Evolutionary conservation across 2,797 vertebrate species (phyloP).

Genomic region (Mycteria americana): DNA sequence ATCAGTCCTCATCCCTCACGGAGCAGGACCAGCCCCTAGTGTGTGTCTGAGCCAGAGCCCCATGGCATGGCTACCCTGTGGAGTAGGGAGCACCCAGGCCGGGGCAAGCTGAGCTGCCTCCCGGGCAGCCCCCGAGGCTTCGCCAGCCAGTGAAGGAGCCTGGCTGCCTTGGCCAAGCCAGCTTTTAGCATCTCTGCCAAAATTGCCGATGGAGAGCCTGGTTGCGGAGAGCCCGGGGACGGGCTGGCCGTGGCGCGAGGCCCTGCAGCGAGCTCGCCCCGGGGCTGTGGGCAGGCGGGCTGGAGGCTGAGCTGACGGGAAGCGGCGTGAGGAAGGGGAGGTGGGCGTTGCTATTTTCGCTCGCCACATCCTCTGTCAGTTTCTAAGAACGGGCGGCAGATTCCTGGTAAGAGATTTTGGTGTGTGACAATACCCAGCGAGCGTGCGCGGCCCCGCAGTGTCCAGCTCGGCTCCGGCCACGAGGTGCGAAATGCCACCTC

Average conservation of each 20-base stretch:
- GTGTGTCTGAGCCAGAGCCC: neutral
- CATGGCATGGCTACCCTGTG: fast-evolving
- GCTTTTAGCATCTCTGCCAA: neutral
- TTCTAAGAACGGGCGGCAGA: slow-evolving; percentile 73
- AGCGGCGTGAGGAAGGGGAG: neutral
- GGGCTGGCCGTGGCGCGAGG: neutral
- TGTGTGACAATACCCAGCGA: neutral
- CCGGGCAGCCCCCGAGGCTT: neutral
- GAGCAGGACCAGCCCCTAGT: neutral
- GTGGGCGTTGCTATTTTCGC: slow-evolving; percentile 66
- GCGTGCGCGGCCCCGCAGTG: neutral
- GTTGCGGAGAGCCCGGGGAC: neutral
- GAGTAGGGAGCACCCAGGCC: neutral
- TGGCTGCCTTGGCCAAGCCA: neutral
- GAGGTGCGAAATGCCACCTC: neutral
- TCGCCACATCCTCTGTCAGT: slow-evolving; percentile 80
- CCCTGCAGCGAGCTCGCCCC: neutral
- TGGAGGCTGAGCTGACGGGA: neutral
- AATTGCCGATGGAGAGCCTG: fast-evolving
- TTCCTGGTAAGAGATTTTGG: slow-evolving; percentile 71
- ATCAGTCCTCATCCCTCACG: fast-evolving
- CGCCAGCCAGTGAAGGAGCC: fast-evolving
- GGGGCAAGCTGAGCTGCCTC: neutral
- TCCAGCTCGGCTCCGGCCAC: neutral
- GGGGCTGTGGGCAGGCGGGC: neutral